These are phyloP conservation scores for Odontocerum albicorne DNA, from an alignment of 2,888 invertebrate species.

Conservation along the genomic window DNA sequence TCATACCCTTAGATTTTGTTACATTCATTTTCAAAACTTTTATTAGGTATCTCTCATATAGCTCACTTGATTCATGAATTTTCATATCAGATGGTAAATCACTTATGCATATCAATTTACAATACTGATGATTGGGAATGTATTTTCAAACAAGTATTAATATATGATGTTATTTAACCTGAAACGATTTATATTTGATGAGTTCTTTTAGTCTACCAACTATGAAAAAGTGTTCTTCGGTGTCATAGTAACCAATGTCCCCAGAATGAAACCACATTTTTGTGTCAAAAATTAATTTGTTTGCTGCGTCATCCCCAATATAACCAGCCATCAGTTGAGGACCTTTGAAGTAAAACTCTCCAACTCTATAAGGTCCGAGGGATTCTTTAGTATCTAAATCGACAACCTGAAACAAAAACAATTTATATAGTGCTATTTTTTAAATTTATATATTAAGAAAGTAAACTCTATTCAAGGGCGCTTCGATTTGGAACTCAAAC, in stretches of 20 bases:
- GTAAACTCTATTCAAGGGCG: too few relatives aligned
- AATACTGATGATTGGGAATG: too few relatives aligned
- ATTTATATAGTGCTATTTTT: too few relatives aligned
- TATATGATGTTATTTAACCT: too few relatives aligned
- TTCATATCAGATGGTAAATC: too few relatives aligned
- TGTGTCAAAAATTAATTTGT: conserved; percentile 60
- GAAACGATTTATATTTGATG: conserved; percentile 87
- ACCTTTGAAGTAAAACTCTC: conserved; percentile 85
- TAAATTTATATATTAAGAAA: too few relatives aligned
- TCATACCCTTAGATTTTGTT: too few relatives aligned
- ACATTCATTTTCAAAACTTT: too few relatives aligned
- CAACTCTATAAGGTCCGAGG: conserved; percentile 67
- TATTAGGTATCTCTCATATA: too few relatives aligned
- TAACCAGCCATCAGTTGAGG: conserved; percentile 85
- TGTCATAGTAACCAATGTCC: conserved; percentile 81
- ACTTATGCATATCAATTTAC: not conserved
- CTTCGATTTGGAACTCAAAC: too few relatives aligned
- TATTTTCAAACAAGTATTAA: too few relatives aligned
- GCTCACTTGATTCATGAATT: too few relatives aligned
- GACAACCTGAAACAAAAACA: conserved; percentile 46
- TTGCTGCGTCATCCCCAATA: conserved; percentile 67
- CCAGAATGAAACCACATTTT: conserved; percentile 81
- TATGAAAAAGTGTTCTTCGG: conserved; percentile 74
- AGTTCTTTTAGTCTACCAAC: conserved; percentile 87
- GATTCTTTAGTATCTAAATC: conserved; percentile 64